Evolutionary conservation across 1,140 invertebrate species (phyloP), one percentile per base, ranked within the genome.

Genomic region (Trichomalopsis sarcophagae): DNA sequence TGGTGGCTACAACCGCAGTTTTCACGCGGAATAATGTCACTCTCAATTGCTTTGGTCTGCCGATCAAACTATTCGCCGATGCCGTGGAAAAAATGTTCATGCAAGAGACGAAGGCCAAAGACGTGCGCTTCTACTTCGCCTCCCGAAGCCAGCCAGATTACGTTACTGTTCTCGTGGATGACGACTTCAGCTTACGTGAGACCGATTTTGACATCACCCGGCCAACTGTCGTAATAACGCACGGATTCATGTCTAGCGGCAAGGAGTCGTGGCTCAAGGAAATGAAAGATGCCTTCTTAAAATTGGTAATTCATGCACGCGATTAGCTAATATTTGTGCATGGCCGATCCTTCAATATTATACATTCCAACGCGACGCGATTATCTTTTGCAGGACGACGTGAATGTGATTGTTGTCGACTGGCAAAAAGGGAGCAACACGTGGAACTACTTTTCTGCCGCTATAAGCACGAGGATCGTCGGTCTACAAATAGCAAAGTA

Each of bases 371-470:
- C 23, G 7, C 23, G 7, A 62, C 21, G 80, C 21, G 80, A 78
- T 81, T 69, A 40, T 23, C n/a, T 4, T 79, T 87, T 88, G 68
- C 77, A 95, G 94, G 91, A 85, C 1, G 93, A 95, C 82, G 92
- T 94, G 13, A 95, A 95, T 82, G 93, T 95, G 0, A 92, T 95
- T 11, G 90, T 93, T 0, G 94, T 94, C 14, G 95, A 95, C 85
- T 95, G 95, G 94, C 94, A 94, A 71, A 90, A 90, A 11, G 94
- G 94, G 2, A 93, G 94, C 17, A 94, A 94, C 55, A 95, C 94
- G 0, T 94, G 94, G 93, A 95, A 95, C 89, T 95, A 95, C 82
- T 94, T 94, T 89, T 92, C 93, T 85, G 95, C 95, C 0, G 94
- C 94, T 0, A 92, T 94, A 11, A 95, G 95, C 85, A 95, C 95